Evolutionary conservation across 2,797 vertebrate genomes (phyloP).

Genomic region (Urosaurus nigricauda): DNA sequence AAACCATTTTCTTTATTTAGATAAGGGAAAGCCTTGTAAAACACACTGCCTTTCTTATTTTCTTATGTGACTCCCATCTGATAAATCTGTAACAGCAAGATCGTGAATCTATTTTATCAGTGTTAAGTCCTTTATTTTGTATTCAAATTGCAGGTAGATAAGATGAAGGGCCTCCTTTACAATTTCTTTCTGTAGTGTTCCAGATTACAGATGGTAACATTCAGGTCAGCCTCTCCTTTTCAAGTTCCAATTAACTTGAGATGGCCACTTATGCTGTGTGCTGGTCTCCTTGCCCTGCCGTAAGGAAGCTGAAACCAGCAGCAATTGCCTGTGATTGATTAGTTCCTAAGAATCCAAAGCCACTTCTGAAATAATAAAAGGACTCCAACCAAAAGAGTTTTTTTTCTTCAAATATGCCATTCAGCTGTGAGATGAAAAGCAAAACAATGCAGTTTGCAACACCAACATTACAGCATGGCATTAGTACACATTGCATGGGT

Average conservation of each 20-base stretch:
- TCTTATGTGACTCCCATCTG: slow-evolving; percentile 10
- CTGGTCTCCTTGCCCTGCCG: slow-evolving; percentile 20
- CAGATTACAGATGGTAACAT: neutral
- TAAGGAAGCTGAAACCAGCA: slow-evolving; percentile 11
- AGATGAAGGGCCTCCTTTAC: slow-evolving; percentile 23
- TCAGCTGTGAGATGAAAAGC: slow-evolving; percentile 57
- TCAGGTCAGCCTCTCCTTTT: slow-evolving; percentile 35
- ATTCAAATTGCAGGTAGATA: slow-evolving; percentile 33
- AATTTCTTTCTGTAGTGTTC: slow-evolving; percentile 28
- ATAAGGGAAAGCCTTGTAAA: slow-evolving; percentile 15
- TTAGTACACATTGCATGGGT: slow-evolving; percentile 33
- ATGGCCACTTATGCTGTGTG: neutral
- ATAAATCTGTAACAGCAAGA: neutral
- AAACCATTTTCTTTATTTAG: neutral
- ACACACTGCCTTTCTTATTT: neutral
- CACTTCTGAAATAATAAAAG: neutral
- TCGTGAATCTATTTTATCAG: neutral
- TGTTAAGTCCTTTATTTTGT: slow-evolving; percentile 31
- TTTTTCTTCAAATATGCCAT: slow-evolving; percentile 20
- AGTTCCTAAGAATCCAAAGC: slow-evolving; percentile 24
- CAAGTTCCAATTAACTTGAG: slow-evolving; percentile 44
- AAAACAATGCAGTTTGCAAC: slow-evolving; percentile 45
- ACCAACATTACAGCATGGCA: slow-evolving; percentile 43
- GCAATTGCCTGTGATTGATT: neutral
- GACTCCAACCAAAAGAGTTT: slow-evolving; percentile 33